Conservation (phyloP, 2,888 invertebrate species). For the Parochlus steinenii region DNA sequence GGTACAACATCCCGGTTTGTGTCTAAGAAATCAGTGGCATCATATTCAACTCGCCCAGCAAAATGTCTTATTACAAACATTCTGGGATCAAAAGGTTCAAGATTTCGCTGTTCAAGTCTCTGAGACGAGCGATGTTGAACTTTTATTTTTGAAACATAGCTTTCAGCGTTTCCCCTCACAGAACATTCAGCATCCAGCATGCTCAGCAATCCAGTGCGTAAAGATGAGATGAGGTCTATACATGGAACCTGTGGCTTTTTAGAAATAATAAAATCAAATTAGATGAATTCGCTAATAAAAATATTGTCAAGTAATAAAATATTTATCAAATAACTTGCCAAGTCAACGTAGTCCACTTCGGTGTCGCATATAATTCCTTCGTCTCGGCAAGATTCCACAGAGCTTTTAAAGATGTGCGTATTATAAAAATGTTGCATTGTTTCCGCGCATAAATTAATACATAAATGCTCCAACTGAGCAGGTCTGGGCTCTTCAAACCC, state of each 20-base stretch:
- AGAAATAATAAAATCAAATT: too few species aligned
- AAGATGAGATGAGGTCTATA: constrained; percentile 85
- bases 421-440: constrained; percentile 97
- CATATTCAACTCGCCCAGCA: constrained; percentile 71
- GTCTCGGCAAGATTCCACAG: constrained; percentile 83
- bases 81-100: constrained; percentile 60
- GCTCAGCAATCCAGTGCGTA: constrained; percentile 79
- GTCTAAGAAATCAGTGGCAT: constrained; percentile 75
- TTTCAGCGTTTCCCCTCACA: constrained; percentile 61
- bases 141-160: constrained; percentile 64
- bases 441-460: constrained; percentile 90
- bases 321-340: too few species aligned
- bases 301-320: too few species aligned
- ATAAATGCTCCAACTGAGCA: constrained; percentile 79
- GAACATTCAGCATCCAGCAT: constrained; percentile 87
- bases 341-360: constrained; percentile 87
- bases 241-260: constrained; percentile 84
- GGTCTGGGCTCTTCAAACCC: constrained; percentile 89
- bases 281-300: too few species aligned
- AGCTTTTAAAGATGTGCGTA: constrained; percentile 89
- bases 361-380: constrained; percentile 82
- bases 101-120: constrained; percentile 50
- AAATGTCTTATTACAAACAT: constrained; percentile 86
- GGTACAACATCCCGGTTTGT: constrained; percentile 86
- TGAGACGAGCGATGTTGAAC: constrained; percentile 69